Evolutionary conservation across 2,888 invertebrate genomes (phyloP), one percentile per base, ranked within the genome.

Genomic region (Euproctis similis): DNA sequence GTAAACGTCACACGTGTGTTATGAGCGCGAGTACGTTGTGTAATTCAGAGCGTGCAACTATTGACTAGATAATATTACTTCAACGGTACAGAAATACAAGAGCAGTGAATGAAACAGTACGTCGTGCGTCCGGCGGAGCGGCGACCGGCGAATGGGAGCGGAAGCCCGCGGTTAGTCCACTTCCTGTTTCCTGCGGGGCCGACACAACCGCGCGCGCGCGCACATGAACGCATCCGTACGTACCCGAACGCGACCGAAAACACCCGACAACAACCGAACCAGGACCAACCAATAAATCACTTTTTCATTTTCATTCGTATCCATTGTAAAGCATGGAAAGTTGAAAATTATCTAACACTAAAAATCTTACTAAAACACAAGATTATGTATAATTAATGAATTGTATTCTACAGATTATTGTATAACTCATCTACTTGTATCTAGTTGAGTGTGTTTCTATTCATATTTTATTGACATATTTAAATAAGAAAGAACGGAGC

Each of bases 81-180:
- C 57, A 69, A 60, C 61, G 49, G 61, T 56, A 67, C 60, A 64
- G n/a, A 68, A 73, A 72, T 66, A 64, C 63, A 55, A 62, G 59
- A 59, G 61, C 61, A 53, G 60, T 73, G 76, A 80, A 78, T 74
- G 75, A 74, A 76, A 75, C 74, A 71, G 71, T 65, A 69, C 65
- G n/a, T n/a, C n/a, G n/a, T 11, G 72, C 73, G 70, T 64, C 67
- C 69, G 69, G 58, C 60, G 57, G 50, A 56, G 55, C 50, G 59
- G 51, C 53, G 64, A 52, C 58, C 59, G 61, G 54, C 55, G 76
- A 84, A 80, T 84, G 84, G 78, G 84, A 84, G 82, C 84, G 84
- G 84, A 84, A 81, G 68, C 74, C 63, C 72, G 82, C 81, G 84
- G 84, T 84, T 84, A 84, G 76, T 81, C 77, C 80, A 84, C 84